phyloP scores from a whole-genome alignment of 2,797 vertebrate genomes.

The Emydoidea blandingii region DNA sequence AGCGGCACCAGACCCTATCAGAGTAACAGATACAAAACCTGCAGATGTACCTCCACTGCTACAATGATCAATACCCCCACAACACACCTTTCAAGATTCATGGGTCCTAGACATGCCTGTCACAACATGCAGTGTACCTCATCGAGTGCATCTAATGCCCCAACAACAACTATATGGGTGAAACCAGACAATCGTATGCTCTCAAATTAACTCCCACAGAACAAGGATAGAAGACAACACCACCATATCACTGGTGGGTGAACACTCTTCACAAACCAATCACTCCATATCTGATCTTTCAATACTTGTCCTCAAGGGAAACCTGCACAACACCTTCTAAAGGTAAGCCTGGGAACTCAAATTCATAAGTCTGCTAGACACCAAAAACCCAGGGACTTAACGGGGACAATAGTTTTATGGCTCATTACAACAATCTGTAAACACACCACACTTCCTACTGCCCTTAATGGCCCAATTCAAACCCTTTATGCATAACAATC shows the following conservation, averaged over 20 bases:
- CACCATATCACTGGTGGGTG: neutral
- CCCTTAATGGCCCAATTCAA: neutral
- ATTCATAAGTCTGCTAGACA: no score
- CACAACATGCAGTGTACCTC: no score
- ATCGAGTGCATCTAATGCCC: no score
- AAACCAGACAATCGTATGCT: no score
- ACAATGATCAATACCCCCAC: neutral
- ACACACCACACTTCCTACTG: neutral
- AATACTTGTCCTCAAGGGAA: neutral
- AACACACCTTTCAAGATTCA: no score
- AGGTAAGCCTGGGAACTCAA: neutral
- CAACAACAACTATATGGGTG: no score
- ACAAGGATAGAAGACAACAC: neutral
- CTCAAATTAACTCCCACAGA: no score
- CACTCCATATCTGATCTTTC: neutral
- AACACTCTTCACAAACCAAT: neutral
- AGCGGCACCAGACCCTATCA: neutral
- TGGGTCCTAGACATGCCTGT: no score
- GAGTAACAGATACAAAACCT: neutral
- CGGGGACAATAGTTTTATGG: neutral
- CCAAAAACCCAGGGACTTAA: neutral
- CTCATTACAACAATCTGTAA: neutral
- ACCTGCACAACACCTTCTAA: neutral
- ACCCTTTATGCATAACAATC: no score
- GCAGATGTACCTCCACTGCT: no score